Evolutionary conservation across 2,113 vertebrate genomes (phyloP).

Genomic region (Heterocephalus glaber): DNA sequence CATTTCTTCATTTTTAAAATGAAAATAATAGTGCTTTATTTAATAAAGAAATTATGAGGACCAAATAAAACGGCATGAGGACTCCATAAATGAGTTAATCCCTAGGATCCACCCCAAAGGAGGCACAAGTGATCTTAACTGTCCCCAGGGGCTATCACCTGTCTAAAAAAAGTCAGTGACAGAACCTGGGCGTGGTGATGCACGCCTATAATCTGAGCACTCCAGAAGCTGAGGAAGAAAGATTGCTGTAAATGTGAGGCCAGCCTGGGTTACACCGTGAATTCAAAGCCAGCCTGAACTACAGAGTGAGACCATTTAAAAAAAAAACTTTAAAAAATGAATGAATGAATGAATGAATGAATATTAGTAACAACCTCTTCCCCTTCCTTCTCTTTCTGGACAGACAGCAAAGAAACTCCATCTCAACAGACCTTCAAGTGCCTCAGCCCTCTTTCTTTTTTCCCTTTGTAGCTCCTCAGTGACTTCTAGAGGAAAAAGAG

Average conservation of each 20-base stretch:
- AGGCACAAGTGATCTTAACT: background rate
- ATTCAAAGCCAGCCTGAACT: background rate
- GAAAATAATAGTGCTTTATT: background rate
- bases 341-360: background rate
- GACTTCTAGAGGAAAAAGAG: background rate
- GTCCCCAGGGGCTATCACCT: background rate
- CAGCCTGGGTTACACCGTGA: background rate
- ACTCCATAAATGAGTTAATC: background rate
- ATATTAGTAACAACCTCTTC: background rate
- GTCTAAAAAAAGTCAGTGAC: background rate
- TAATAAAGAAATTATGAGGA: background rate
- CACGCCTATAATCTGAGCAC: background rate
- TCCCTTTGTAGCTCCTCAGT: background rate
- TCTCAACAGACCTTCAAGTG: background rate
- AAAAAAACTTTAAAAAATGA: background rate
- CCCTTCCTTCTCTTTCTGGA: background rate
- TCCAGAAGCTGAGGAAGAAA: background rate
- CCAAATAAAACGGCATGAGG: background rate
- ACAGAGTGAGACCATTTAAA: background rate
- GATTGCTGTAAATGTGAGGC: background rate
- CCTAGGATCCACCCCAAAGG: background rate
- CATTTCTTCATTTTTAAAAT: slow-evolving; percentile 27
- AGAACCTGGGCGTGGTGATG: background rate
- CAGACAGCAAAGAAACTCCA: background rate
- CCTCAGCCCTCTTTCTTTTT: background rate